phyloP scores from a whole-genome alignment of 2,888 invertebrate species.

The Lithosia quadra region DNA sequence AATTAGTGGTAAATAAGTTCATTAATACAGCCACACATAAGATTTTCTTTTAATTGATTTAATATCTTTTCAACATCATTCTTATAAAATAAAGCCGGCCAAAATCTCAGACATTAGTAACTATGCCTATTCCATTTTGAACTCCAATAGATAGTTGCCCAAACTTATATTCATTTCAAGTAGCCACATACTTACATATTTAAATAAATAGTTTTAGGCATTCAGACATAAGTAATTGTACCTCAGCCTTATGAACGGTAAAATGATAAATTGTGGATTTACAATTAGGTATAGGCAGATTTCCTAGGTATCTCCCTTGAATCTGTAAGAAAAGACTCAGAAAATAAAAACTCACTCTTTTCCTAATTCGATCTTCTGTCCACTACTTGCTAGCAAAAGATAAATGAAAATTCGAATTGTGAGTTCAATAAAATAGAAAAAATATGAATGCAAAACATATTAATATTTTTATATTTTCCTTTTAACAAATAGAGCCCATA shows the following conservation, averaged over 20 bases:
- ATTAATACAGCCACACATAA: neutral
- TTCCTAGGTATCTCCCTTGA: too few relatives aligned
- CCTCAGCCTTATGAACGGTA: too few relatives aligned
- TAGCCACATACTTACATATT: neutral
- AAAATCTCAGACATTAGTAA: too few relatives aligned
- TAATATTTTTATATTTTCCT: neutral
- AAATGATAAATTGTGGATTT: too few relatives aligned
- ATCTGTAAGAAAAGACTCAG: too few relatives aligned
- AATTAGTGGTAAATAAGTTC: neutral
- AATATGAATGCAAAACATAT: neutral
- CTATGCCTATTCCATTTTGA: neutral
- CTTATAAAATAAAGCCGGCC: too few relatives aligned
- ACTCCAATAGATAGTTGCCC: neutral
- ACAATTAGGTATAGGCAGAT: too few relatives aligned
- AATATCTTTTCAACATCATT: neutral
- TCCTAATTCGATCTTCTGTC: neutral
- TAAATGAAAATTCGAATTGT: neutral
- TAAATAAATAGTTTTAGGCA: neutral
- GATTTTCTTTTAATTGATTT: neutral
- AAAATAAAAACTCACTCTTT: neutral
- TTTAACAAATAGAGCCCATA: constrained; percentile 18
- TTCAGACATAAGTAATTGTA: too few relatives aligned
- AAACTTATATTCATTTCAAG: neutral
- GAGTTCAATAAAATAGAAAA: neutral
- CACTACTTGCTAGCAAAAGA: too few relatives aligned